phyloP scores from a whole-genome alignment of 2,888 invertebrate genomes.

The Sepioteuthis lessoniana region DNA sequence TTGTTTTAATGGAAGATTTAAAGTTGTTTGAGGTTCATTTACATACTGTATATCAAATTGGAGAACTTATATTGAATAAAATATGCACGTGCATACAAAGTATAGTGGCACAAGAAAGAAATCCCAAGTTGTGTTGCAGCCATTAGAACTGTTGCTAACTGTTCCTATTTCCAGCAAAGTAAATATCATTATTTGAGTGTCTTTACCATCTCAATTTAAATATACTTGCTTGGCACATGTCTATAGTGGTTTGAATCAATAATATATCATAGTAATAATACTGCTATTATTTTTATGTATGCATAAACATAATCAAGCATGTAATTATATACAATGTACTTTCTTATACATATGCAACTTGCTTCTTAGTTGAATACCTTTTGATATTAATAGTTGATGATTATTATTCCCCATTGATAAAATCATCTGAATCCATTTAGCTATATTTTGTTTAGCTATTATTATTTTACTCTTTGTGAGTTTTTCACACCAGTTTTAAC shows the following conservation, averaged over 20 bases:
- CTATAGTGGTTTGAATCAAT: background rate
- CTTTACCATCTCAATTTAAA: constrained; percentile 10
- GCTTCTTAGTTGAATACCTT: background rate
- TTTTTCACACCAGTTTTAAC: too few relatives aligned
- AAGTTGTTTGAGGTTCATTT: background rate
- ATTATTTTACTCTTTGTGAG: too few relatives aligned
- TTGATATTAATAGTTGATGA: background rate
- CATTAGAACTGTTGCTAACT: background rate
- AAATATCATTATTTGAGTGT: background rate
- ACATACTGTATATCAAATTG: background rate
- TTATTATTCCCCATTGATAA: background rate
- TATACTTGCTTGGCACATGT: too few relatives aligned
- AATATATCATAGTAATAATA: background rate
- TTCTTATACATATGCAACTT: background rate
- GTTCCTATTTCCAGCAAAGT: background rate
- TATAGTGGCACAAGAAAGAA: background rate
- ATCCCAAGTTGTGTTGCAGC: background rate
- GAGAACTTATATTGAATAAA: background rate
- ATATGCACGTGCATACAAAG: background rate
- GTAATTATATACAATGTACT: background rate
- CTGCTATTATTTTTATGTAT: background rate
- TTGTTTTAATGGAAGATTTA: background rate
- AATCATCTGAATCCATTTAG: background rate
- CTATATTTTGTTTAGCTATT: background rate
- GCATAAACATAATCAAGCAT: background rate